A percentile compares a stretch with the other conserved stretches of the same genome.
phyloP scores from a whole-genome alignment of 2,113 vertebrate species.

The Melospiza melodia region DNA sequence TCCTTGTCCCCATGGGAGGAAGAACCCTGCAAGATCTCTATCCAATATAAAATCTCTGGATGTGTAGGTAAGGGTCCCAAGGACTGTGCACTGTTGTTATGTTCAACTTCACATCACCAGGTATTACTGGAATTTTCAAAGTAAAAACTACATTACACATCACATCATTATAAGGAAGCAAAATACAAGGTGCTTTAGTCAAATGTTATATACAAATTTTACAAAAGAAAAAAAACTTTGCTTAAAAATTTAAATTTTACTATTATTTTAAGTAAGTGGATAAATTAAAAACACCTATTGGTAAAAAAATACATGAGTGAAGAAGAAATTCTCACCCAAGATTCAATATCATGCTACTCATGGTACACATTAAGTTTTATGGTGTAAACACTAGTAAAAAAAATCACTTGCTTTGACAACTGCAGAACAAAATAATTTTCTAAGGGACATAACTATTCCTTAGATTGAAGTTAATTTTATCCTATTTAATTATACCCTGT shows the following conservation, averaged over 20 bases:
- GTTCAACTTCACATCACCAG: background rate
- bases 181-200: background rate
- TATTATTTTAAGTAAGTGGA: background rate
- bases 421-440: conserved; percentile 21
- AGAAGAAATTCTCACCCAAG: background rate
- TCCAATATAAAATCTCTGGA: background rate
- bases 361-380: background rate
- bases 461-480: conserved; percentile 18
- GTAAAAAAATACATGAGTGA: background rate
- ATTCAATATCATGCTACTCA: background rate
- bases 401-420: background rate
- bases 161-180: background rate
- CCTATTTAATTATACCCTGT: background rate
- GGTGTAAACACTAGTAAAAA: background rate
- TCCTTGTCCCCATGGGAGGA: background rate
- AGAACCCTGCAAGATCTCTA: background rate
- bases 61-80: background rate
- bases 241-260: background rate
- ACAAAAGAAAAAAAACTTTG: background rate
- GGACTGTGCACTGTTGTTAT: background rate
- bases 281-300: background rate
- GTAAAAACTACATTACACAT: background rate
- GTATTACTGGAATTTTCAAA: background rate
- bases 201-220: background rate
- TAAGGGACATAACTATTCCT: background rate